Base-by-base conservation (phyloP, 2,797 vertebrate species). In the Poecilia velifera region DNA sequence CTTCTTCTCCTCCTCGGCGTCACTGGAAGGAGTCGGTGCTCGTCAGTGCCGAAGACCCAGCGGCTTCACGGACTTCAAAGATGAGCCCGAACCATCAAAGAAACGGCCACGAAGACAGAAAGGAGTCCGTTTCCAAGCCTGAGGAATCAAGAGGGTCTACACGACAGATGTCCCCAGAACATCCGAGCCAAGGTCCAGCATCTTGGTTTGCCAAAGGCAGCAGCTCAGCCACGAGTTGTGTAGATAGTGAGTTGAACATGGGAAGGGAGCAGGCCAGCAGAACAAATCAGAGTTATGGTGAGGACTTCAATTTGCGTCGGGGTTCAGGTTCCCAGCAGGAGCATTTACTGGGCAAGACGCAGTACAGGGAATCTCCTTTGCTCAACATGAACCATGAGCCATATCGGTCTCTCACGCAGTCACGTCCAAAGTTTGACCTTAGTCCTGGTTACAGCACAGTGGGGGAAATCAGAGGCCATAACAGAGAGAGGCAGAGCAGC, bases 171-270 rank as follows among this genome's bases (percentile, higher is more conserved):
- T 93, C 96, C 73, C 95, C 94, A 47, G 97, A 96, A 82, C 97
- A 95, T 92, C 97, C 94, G 83, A 97, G 93, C 95, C 97, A 97
- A 99, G 98, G 98, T 99, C 97, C 97, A 96, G 94, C 97, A 94
- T 97, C 95, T 93, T 87, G 90, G 84, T 93, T 96, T 94, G 94
- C 96, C 86, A 90, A 92, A 91, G 96, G 96, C 96, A 96, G 96
- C 95, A 94, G 93, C 92, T 93, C 95, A 85, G 97, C 96, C 91
- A 95, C 97, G 95, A 96, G 93, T 93, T 96, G 97, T 80, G 91
- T 96, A 97, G 96, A 97, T 95, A 96, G 95, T 82, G 97, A 97
- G 90, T 96, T 95, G 81, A 96, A 96, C 88, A 90, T 95, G 59
- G 88, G 94, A 91, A 95, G 94, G 94, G 95, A 94, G 73, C 95